Conservation (phyloP, 1,140 invertebrate genomes). For the Neodiprion fabricii region DNA sequence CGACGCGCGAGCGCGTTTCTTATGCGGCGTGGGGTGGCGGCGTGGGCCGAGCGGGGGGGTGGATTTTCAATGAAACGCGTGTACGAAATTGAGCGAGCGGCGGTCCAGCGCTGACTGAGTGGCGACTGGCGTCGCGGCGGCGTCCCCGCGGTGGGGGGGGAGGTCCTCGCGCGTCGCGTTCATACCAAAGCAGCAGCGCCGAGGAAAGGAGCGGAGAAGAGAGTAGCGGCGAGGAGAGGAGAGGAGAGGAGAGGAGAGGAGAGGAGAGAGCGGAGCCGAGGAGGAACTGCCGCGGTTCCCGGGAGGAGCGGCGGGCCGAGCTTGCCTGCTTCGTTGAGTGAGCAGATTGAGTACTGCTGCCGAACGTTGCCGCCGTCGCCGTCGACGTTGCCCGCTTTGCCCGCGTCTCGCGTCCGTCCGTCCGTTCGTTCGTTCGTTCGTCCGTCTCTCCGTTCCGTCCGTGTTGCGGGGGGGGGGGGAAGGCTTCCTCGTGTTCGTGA, state of each 20-base stretch:
- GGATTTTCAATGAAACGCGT: background rate
- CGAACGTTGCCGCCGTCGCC: no score
- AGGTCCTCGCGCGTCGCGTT: conserved; percentile 7
- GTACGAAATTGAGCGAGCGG: conserved; percentile 55
- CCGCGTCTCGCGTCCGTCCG: no score
- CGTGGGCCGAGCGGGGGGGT: no score
- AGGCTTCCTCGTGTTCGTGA: background rate
- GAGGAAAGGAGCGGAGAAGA: background rate
- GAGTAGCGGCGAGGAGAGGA: background rate
- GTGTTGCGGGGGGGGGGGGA: no score
- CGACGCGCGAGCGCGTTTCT: no score
- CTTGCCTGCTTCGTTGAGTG: background rate
- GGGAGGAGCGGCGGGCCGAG: no score
- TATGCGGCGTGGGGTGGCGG: no score
- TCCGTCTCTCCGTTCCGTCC: no score
- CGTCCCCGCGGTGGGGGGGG: conserved; percentile 54
- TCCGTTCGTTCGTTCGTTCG: no score
- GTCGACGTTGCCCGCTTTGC: no score
- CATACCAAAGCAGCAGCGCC: conserved; percentile 11
- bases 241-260: conserved; percentile 1
- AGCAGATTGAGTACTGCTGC: background rate
- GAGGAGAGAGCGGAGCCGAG: background rate
- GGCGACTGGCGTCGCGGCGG: conserved; percentile 56
- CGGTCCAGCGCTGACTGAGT: conserved; percentile 64
- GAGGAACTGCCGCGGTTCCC: no score